phyloP scores from a whole-genome alignment of 2,797 vertebrate species.

The Phrynocephalus guinanensis region DNA sequence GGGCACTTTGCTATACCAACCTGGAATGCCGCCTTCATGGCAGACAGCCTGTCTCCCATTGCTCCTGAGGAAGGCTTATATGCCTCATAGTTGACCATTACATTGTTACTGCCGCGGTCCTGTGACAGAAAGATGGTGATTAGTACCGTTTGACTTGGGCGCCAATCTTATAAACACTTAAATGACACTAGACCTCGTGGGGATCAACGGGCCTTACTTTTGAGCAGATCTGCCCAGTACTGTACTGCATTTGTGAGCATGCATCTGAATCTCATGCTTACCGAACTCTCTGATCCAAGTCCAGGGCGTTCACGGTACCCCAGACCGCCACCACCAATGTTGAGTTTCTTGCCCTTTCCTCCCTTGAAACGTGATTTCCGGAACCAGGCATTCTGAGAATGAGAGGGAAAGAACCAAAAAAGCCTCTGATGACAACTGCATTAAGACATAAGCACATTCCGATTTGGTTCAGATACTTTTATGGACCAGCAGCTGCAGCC shows the following conservation, averaged over 20 bases:
- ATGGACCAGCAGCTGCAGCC: too few species aligned
- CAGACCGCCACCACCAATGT: conserved; percentile 95
- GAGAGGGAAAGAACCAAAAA: background rate
- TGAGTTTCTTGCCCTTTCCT: conserved; percentile 95
- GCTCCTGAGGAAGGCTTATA: conserved; percentile 92
- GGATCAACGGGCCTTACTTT: background rate
- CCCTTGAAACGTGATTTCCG: conserved; percentile 96
- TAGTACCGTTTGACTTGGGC: background rate
- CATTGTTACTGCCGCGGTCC: conserved; percentile 86
- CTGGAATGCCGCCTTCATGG: conserved; percentile 98
- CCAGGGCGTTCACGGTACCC: conserved; percentile 96
- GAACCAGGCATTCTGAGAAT: conserved; percentile 93
- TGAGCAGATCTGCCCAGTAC: background rate
- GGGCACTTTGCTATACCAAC: conserved; percentile 68
- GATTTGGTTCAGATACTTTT: too few species aligned
- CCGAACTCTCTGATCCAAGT: conserved; percentile 90
- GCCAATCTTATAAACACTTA: background rate
- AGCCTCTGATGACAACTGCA: too few species aligned
- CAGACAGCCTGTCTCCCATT: conserved; percentile 96
- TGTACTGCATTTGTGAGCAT: background rate
- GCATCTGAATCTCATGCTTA: conserved; percentile 75
- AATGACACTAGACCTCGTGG: background rate
- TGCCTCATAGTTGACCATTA: conserved; percentile 89
- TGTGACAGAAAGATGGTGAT: conserved; percentile 62
- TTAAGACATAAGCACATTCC: too few species aligned